phyloP scores from a whole-genome alignment of 2,888 invertebrate genomes.

The Melieria crassipennis region DNA sequence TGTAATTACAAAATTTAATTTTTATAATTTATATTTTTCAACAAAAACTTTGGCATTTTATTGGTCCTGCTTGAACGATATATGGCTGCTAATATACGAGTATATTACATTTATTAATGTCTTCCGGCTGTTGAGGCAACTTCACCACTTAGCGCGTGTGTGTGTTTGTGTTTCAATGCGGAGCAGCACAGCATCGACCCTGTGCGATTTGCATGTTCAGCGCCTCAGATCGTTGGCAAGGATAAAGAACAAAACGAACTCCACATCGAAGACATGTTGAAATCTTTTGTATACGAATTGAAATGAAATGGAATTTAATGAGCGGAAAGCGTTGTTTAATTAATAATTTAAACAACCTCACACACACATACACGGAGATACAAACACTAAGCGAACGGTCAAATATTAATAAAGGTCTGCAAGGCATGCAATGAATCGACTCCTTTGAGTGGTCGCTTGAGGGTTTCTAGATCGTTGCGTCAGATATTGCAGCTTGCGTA shows the following conservation, averaged over 20 bases:
- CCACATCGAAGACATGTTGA: neutral
- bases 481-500: conserved; percentile 33
- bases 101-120: conserved; percentile 14
- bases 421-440: conserved; percentile 1
- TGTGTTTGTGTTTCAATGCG: neutral
- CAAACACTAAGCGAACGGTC: neutral
- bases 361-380: neutral
- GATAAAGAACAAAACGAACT: conserved; percentile 14
- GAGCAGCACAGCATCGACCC: neutral
- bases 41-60: no score
- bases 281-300: neutral
- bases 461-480: conserved; percentile 6
- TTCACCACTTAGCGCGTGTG: neutral
- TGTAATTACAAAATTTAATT: no score
- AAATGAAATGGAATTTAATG: conserved; percentile 30
- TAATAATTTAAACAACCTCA: conserved; percentile 23
- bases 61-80: no score
- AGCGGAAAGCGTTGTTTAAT: conserved; percentile 28
- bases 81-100: no score
- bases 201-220: conserved; percentile 15
- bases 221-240: conserved; percentile 24
- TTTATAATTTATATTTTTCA: no score
- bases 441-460: neutral
- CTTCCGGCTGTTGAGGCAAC: conserved; percentile 29
- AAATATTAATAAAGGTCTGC: conserved; percentile 25